Evolutionary conservation across 2,888 invertebrate genomes (phyloP).

Genomic region (Bugula neritina): DNA sequence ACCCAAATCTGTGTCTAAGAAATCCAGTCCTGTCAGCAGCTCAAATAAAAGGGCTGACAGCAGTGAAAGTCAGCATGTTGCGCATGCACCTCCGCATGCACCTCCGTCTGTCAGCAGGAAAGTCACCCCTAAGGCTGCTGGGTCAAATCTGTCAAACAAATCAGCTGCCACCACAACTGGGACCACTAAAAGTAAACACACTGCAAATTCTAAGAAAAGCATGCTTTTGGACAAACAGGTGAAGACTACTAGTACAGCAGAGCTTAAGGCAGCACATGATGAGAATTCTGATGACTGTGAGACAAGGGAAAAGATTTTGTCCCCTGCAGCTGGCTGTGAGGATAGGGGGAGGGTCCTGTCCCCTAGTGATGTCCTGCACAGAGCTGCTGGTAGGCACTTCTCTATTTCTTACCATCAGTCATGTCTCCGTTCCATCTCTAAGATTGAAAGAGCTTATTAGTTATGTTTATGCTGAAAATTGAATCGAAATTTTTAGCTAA

Average conservation of each 20-base stretch:
- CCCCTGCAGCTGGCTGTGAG: not conserved
- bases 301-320: not conserved
- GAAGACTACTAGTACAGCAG: not conserved
- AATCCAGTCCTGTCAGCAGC: not conserved
- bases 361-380: not conserved
- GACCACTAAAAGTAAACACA: not conserved
- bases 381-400: constrained; percentile 6
- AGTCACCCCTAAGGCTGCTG: not conserved
- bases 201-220: not conserved
- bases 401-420: no score
- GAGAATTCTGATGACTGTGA: not conserved
- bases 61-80: no score
- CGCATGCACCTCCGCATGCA: no score
- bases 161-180: not conserved
- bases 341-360: not conserved
- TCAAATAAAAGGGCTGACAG: not conserved
- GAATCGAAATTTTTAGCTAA: no score
- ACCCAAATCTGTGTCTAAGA: not conserved
- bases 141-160: no score
- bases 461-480: no score
- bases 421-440: no score
- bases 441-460: no score
- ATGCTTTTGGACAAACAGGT: not conserved
- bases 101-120: not conserved
- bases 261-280: not conserved